Percentiles rank a stretch among this genome's conserved stretches.
Conservation (phyloP, 2,888 invertebrate species). For the Cephus sareptanus region DNA sequence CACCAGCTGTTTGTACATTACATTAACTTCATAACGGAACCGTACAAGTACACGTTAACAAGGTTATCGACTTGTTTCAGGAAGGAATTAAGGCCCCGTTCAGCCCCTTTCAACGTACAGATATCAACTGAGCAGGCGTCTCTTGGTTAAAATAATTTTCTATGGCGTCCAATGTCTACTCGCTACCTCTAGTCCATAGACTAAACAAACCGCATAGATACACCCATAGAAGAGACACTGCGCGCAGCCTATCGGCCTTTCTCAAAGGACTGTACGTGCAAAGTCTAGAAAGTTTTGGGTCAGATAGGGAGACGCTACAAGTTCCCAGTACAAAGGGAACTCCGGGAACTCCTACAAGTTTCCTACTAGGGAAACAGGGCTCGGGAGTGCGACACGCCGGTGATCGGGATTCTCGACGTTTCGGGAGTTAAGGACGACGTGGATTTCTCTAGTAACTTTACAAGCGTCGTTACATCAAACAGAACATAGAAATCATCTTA, state of each 20-base stretch:
- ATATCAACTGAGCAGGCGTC: neutral
- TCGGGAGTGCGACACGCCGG: neutral
- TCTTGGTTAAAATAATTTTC: neutral
- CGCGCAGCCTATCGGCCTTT: neutral
- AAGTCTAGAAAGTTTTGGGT: neutral
- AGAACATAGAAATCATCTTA: neutral
- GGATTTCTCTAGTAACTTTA: neutral
- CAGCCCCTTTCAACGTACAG: neutral
- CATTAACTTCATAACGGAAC: neutral
- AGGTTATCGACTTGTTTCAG: neutral
- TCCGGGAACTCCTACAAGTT: neutral
- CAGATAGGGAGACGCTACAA: neutral
- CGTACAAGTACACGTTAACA: neutral
- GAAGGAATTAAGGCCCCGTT: neutral
- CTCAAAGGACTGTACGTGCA: neutral
- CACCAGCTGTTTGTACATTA: neutral
- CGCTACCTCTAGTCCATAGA: neutral
- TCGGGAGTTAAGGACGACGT: neutral
- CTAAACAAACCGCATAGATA: neutral
- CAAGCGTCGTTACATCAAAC: neutral
- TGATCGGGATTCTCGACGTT: neutral
- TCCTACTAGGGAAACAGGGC: neutral
- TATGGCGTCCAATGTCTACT: neutral
- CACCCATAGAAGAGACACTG: neutral
- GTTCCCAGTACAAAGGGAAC: neutral